Base-by-base conservation (phyloP, 2,113 vertebrate species). In the Chaenogobius annularis region DNA sequence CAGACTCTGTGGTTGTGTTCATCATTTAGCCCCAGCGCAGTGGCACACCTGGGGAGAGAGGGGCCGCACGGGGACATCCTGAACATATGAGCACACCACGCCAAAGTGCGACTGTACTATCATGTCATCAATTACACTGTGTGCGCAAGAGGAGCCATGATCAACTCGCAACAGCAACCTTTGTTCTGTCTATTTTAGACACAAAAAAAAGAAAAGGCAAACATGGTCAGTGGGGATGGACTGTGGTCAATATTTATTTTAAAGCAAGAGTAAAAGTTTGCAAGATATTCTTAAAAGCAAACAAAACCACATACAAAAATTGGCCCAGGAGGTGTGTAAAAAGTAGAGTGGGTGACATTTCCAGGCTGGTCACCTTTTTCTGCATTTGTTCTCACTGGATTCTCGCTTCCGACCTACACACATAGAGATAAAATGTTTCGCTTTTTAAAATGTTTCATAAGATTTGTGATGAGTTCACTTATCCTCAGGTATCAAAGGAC, bases 1-100 rank as follows among this genome's bases (percentile, higher is more conserved):
- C 82, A 80, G 82, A 83, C 81, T 82, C 83, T 89, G 78, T 87
- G 79, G 82, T 83, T 88, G 79, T 87, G 86, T 87, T 90, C 86
- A 82, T 89, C 85, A 88, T 85, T 86, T 86, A 83, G 82, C 75
- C 67, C 68, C 70, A 73, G 79, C 56, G 22, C 55, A 58, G 55
- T 58, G 55, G 55, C 55, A 58, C 55, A 58, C 55, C 55, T 58
- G 55, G 55, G 55, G 55, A 58, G 55, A 58, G 55, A 23, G 55
- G 70, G 74, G 74, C 52, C 65, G 73, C 62, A 74, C 26, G 66
- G 22, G 26, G 35, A 70, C 68, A 58, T 14, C 66, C 23, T 61
- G 35, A 56, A 37, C 59, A 66, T 67, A 69, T 35, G 66, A 61
- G 67, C 56, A 62, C 64, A 69, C 61, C 54, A 66, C 40, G 37